Percentiles rank a stretch among this genome's conserved stretches.
These are phyloP conservation scores for Channa striata DNA, from an alignment of 2,797 vertebrate genomes.

Conservation along the genomic window DNA sequence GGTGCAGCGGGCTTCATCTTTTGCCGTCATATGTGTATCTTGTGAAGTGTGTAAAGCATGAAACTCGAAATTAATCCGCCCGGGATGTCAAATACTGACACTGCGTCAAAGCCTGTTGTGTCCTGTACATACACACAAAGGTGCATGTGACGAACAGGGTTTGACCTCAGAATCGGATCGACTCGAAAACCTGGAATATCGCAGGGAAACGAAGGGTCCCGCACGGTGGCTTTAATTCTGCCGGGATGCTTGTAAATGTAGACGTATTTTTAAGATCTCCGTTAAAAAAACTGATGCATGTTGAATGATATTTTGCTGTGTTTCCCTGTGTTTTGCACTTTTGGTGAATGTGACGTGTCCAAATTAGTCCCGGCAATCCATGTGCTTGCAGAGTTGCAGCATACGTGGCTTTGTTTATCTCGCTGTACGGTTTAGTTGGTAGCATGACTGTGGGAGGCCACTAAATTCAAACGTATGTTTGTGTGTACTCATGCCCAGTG, in stretches of 20 bases:
- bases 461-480: conserved; percentile 61
- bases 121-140: no score
- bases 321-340: conserved; percentile 24
- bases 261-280: neutral
- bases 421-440: conserved; percentile 45
- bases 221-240: neutral
- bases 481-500: conserved; percentile 32
- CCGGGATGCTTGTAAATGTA: neutral
- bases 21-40: no score
- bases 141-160: no score
- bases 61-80: no score
- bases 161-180: no score
- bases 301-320: conserved; percentile 19
- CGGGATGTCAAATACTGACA: no score
- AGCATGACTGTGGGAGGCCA: conserved; percentile 41
- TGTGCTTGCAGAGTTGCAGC: conserved; percentile 45
- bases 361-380: conserved; percentile 28
- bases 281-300: conserved; percentile 31
- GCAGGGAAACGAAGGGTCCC: no score
- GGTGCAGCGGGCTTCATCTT: no score
- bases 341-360: conserved; percentile 14
- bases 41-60: no score
- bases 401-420: conserved; percentile 60
- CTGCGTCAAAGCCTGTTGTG: no score
- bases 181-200: no score